Percentiles rank a stretch among this genome's conserved stretches.
phyloP scores from a whole-genome alignment of 1,140 invertebrate genomes.

The Leptopilina clavipes region DNA sequence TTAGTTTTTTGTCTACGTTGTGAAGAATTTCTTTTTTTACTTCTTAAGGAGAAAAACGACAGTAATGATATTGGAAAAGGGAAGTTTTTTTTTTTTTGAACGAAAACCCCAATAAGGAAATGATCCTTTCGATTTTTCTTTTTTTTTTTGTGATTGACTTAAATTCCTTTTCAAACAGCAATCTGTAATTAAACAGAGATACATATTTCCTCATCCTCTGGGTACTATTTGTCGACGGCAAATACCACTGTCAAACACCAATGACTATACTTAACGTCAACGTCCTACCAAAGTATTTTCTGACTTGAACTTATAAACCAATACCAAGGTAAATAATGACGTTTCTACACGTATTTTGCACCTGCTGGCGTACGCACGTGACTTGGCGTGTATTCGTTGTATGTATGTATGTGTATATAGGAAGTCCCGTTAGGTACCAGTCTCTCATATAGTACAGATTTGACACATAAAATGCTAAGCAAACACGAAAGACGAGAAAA shows the following conservation, averaged over 20 bases:
- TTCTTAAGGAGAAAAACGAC: not conserved
- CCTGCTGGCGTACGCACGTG: constrained; percentile 46
- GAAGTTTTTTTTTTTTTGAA: not conserved
- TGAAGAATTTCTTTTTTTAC: not conserved
- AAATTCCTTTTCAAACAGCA: not conserved
- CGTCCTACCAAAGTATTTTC: not conserved
- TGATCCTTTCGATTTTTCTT: not conserved
- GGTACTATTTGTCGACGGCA: not conserved
- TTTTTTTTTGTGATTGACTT: not conserved
- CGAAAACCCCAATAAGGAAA: not conserved
- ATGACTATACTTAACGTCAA: constrained; percentile 19
- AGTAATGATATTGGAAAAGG: not conserved
- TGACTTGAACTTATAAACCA: not conserved
- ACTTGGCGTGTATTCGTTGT: constrained; percentile 41
- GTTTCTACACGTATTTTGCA: constrained; percentile 50
- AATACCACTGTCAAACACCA: constrained; percentile 6
- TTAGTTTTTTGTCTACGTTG: too few species aligned
- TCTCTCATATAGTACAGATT: constrained; percentile 52
- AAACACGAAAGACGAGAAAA: constrained; percentile 26
- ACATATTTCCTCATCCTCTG: not conserved
- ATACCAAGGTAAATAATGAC: not conserved
- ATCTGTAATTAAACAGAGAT: not conserved
- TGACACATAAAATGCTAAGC: constrained; percentile 52
- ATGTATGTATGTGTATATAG: constrained; percentile 48
- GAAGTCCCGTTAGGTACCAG: constrained; percentile 57